Conservation (phyloP, 1,140 invertebrate genomes). For the Lepidostoma basale region DNA sequence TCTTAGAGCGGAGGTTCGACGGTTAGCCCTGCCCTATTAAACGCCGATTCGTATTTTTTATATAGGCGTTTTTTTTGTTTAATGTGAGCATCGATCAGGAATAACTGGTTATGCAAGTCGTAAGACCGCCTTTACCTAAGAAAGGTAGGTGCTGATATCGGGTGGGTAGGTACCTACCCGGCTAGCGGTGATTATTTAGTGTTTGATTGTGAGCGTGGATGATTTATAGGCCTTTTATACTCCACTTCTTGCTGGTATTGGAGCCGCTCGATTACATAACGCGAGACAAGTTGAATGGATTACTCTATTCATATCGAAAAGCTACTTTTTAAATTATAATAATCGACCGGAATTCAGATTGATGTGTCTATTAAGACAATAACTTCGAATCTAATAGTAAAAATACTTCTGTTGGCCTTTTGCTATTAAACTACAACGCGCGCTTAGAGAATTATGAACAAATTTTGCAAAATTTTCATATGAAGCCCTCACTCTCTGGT, state of each 20-base stretch:
- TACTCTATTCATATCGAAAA: not conserved
- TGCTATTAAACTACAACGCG: no score
- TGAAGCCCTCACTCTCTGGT: no score
- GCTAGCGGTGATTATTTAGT: not conserved
- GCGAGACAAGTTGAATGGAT: not conserved
- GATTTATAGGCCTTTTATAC: constrained; percentile 20
- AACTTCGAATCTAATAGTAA: no score
- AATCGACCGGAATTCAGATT: no score
- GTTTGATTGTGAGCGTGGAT: constrained; percentile 10
- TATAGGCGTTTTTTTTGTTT: constrained; percentile 31
- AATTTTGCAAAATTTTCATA: no score
- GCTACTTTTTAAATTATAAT: no score
- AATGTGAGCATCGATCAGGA: constrained; percentile 33
- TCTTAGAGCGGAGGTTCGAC: constrained; percentile 18
- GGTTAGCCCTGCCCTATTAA: constrained; percentile 41
- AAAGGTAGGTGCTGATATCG: constrained; percentile 28
- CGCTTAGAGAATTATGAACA: no score
- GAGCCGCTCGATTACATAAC: not conserved
- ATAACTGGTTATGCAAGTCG: constrained; percentile 43
- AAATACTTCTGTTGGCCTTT: no score
- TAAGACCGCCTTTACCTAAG: constrained; percentile 40
- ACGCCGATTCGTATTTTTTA: constrained; percentile 36
- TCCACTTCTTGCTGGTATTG: not conserved
- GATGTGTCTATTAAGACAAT: no score
- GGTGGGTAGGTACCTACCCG: constrained; percentile 2